Conservation (phyloP, 2,888 invertebrate genomes). For the Leptinotarsa rubiginosa region DNA sequence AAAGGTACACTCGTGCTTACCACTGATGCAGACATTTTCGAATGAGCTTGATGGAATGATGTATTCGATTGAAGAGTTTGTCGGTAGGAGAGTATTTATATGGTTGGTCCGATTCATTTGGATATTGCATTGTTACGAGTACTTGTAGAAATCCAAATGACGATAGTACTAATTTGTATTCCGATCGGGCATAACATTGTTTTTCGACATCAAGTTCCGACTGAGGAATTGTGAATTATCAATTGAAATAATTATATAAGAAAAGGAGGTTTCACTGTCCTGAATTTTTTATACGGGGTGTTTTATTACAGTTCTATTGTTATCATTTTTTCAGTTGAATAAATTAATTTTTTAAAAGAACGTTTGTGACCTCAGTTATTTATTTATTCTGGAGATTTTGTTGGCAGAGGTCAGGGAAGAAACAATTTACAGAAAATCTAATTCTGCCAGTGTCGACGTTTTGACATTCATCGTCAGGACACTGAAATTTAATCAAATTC, state of each 20-base stretch:
- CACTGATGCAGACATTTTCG: neutral
- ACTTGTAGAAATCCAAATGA: constrained; percentile 36
- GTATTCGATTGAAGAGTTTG: constrained; percentile 23
- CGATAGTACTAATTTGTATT: neutral
- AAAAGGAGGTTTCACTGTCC: neutral
- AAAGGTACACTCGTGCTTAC: neutral
- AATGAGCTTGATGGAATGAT: neutral
- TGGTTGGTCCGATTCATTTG: constrained; percentile 20
- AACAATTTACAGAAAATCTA: too few species aligned
- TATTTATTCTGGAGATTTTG: too few species aligned
- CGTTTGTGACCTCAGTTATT: too few species aligned
- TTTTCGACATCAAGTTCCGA: constrained; percentile 9
- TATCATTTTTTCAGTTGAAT: too few species aligned
- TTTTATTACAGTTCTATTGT: neutral
- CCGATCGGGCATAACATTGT: neutral
- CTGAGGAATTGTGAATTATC: neutral
- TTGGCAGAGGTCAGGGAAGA: too few species aligned
- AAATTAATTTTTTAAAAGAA: too few species aligned
- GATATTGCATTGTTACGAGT: constrained; percentile 31
- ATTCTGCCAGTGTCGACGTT: too few species aligned
- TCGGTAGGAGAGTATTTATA: constrained; percentile 37
- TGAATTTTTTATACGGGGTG: neutral
- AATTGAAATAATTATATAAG: constrained; percentile 4
- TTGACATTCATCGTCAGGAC: too few species aligned
- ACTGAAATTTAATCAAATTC: too few species aligned